Evolutionary conservation across 1,140 invertebrate genomes (phyloP), one percentile per base, ranked within the genome.

Genomic region (Acromyrmex heyeri): DNA sequence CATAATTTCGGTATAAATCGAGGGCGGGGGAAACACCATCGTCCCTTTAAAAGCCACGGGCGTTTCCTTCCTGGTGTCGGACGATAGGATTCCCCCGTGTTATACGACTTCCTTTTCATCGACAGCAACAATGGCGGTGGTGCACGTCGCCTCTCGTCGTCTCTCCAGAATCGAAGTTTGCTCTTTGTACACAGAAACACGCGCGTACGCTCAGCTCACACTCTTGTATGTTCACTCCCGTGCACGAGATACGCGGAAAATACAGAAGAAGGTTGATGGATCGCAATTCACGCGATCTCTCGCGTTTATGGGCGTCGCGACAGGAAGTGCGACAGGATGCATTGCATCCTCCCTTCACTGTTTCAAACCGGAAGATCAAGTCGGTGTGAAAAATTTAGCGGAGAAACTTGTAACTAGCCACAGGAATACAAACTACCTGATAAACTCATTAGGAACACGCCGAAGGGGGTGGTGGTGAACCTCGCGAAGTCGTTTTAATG

Each of bases 111-210:
- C 87, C 85, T 86, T 78, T 69, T 88, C 73, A 67, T 87, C 75
- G 86, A 65, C 87, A 88, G 88, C 90, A 88, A 92, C 90, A 92
- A 76, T 82, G 79, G 73, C 86, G 24, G 30, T 78, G 83, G 86
- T 86, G 73, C 77, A 88, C 44, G 59, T 57, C 78, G 72, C 12
- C 55, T 72, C 64, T 59, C 70, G 67, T 65, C 62, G 77, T 83
- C 38, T 34, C 79, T 75, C 2, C n/a, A 38, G 62, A 90, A 89
- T 70, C 70, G 85, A 93, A 92, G 93, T 93, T 94, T 93, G 92
- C 91, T 92, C 65, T 75, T 86, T 67, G 91, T 87, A 93, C 91
- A 94, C 92, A 93, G 78, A 72, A 70, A 64, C 38, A 65, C 62
- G 48, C 70, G 86, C 59, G 72, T 86, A 91, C 65, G 34, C 53